These are phyloP conservation scores for Amphimedon queenslandica DNA, from an alignment of 37 sponge, comb jelly and placozoan genomes.

Conservation along the genomic window DNA sequence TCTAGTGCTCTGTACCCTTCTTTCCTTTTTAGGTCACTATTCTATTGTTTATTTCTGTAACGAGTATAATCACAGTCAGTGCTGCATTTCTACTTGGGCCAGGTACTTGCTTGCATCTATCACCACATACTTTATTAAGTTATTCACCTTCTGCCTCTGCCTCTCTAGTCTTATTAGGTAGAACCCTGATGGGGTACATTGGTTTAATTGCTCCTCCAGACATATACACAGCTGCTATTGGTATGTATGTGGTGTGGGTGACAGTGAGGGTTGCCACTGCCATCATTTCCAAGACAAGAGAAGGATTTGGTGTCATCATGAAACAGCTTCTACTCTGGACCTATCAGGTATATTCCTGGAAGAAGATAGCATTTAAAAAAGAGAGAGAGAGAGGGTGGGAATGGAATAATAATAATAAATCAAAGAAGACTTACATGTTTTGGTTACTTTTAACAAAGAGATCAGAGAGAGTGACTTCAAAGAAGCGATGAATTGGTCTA, in stretches of 20 bases:
- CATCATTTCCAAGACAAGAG: slow-evolving; percentile 1
- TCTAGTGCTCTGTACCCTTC: too few species aligned
- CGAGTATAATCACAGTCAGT: background rate
- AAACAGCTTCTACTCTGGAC: slow-evolving; percentile 24
- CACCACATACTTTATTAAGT: background rate
- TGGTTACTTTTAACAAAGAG: too few species aligned
- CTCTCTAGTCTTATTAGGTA: slow-evolving; percentile 67
- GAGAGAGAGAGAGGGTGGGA: too few species aligned
- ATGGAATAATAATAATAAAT: too few species aligned
- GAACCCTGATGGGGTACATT: slow-evolving; percentile 50
- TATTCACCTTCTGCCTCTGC: background rate
- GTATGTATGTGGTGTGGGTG: slow-evolving; percentile 80
- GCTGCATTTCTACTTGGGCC: background rate
- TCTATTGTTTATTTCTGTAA: background rate
- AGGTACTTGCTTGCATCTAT: background rate
- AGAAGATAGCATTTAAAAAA: too few species aligned
- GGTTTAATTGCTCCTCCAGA: slow-evolving; percentile 71
- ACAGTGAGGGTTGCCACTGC: slow-evolving; percentile 8
- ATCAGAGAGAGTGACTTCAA: background rate
- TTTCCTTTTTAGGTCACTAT: too few species aligned
- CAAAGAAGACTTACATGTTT: too few species aligned
- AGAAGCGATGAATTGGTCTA: background rate
- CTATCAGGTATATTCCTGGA: slow-evolving; percentile 24
- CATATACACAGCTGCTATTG: slow-evolving; percentile 87
- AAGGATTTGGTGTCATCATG: slow-evolving; percentile 13